Evolutionary conservation across 2,888 invertebrate species (phyloP).

Genomic region (Archips xylosteana): DNA sequence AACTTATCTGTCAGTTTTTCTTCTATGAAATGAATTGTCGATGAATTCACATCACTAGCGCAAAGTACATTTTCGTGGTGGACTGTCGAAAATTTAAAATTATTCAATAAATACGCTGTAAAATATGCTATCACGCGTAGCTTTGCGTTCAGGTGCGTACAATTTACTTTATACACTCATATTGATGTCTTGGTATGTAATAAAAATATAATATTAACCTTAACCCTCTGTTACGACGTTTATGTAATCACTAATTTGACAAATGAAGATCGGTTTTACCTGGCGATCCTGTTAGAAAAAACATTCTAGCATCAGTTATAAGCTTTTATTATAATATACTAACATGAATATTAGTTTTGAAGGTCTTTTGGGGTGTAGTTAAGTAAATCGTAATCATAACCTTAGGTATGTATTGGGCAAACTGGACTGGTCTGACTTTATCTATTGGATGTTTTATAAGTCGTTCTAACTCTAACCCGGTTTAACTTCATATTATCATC

Average conservation of each 20-base stretch:
- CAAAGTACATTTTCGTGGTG: conserved; percentile 65
- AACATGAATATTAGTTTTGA: not conserved
- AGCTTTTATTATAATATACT: not conserved
- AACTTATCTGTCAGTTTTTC: not conserved
- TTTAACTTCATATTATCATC: not conserved
- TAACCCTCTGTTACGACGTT: conserved; percentile 64
- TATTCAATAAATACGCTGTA: conserved; percentile 58
- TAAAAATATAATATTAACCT: conserved; percentile 60
- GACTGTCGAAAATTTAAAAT: conserved; percentile 66
- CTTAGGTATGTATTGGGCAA: not conserved
- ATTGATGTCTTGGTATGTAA: conserved; percentile 32
- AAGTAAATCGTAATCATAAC: not conserved
- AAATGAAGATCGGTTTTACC: conserved; percentile 48
- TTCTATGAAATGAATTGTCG: conserved; percentile 17
- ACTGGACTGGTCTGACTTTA: not conserved
- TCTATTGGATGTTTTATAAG: not conserved
- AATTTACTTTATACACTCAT: conserved; percentile 43
- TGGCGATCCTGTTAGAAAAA: conserved; percentile 30
- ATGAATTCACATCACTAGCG: conserved; percentile 63
- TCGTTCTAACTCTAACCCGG: not conserved
- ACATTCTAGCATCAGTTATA: not conserved
- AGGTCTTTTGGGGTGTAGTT: not conserved
- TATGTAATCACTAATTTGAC: conserved; percentile 83
- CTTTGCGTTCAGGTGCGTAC: conserved; percentile 88
- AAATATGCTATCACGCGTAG: conserved; percentile 89